These are phyloP conservation scores for Gallinago undulata DNA, from an alignment of 2,113 vertebrate species.

Conservation along the genomic window DNA sequence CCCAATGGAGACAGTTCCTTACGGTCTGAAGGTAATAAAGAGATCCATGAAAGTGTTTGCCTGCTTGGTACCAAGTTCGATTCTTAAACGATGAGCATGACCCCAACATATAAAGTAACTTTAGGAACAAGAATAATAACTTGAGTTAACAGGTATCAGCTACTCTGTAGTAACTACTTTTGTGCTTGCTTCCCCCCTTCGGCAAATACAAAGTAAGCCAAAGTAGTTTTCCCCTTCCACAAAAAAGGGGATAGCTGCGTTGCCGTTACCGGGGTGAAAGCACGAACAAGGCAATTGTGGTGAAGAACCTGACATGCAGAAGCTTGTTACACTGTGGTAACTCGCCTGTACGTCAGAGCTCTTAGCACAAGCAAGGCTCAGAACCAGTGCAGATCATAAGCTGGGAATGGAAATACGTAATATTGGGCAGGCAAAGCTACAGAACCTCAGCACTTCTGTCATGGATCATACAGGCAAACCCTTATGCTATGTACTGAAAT, in stretches of 20 bases:
- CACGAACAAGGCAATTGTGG: not conserved
- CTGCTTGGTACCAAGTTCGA: not conserved
- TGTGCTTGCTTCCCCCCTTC: not conserved
- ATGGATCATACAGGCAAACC: not conserved
- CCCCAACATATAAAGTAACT: not conserved
- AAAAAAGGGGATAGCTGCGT: not conserved
- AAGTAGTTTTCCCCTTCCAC: not conserved
- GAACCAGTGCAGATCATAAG: not conserved
- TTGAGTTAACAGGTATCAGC: not conserved
- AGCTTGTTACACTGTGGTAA: not conserved
- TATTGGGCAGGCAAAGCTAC: not conserved
- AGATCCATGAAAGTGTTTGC: not conserved
- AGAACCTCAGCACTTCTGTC: not conserved
- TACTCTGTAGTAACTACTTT: not conserved
- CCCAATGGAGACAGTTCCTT: slow-evolving; percentile 21
- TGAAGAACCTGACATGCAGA: slow-evolving; percentile 6
- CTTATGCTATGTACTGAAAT: not conserved
- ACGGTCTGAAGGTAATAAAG: slow-evolving; percentile 8
- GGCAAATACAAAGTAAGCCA: not conserved
- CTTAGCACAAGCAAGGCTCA: not conserved
- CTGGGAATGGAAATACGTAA: not conserved
- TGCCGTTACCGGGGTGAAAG: not conserved
- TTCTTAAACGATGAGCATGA: not conserved
- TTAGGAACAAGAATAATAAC: not conserved
- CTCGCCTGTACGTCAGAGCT: not conserved